A percentile compares a stretch with the other conserved stretches of the same genome.
Conservation (phyloP, 2,113 vertebrate genomes). For the Oreocharis arfaki region DNA sequence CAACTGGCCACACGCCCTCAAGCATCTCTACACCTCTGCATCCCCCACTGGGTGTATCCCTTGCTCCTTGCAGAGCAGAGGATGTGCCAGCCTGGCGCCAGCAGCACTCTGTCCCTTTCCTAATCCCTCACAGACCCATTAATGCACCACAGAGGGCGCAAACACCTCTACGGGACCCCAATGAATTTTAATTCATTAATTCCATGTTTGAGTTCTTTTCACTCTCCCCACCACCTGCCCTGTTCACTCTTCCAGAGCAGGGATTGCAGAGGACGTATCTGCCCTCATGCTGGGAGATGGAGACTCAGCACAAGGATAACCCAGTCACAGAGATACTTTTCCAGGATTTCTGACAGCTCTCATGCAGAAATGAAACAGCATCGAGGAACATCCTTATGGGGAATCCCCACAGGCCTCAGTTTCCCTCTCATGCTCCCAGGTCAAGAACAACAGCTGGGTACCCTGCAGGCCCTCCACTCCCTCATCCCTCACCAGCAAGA, state of each 20-base stretch:
- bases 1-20: not conserved
- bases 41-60: not conserved
- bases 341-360: not conserved
- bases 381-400: not conserved
- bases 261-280: accelerated
- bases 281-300: not conserved
- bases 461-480: accelerated
- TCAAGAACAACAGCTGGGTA: accelerated
- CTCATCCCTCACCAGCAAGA: not conserved
- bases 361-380: not conserved
- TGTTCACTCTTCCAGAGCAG: not conserved
- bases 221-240: not conserved
- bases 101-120: not conserved
- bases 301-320: not conserved
- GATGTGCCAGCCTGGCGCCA: accelerated
- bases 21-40: not conserved
- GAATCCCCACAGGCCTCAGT: accelerated
- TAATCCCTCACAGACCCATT: not conserved
- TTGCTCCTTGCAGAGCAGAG: not conserved
- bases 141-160: not conserved
- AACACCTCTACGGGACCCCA: not conserved
- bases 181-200: not conserved
- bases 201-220: not conserved
- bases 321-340: not conserved
- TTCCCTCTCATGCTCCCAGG: not conserved